A percentile compares a stretch with the other conserved stretches of the same genome.
Evolutionary conservation across 2,113 vertebrate species (phyloP).

Genomic region (Erinaceus europaeus): DNA sequence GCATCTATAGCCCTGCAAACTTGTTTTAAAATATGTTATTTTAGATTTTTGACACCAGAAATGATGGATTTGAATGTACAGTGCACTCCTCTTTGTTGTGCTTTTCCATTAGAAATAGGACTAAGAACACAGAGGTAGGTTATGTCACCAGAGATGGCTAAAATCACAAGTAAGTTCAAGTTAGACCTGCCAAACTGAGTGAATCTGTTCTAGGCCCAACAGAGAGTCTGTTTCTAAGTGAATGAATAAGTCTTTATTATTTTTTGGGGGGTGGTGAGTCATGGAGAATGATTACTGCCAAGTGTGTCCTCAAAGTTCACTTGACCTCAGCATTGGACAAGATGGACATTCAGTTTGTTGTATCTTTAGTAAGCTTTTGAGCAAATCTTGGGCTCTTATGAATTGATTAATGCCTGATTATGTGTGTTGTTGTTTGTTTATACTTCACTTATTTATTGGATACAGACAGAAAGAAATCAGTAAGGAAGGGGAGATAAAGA

Average conservation of each 20-base stretch:
- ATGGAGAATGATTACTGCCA: background rate
- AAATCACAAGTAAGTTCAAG: background rate
- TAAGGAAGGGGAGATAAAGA: no score
- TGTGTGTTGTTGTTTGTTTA: no score
- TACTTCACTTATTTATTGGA: no score
- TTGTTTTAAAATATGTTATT: background rate
- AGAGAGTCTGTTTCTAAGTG: background rate
- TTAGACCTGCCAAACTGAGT: background rate
- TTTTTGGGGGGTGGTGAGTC: background rate
- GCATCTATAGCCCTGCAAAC: background rate
- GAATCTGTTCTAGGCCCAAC: background rate
- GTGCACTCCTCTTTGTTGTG: background rate
- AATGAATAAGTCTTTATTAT: background rate
- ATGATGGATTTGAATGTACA: background rate
- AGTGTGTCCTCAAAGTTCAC: background rate
- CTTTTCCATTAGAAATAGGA: background rate
- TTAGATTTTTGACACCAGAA: background rate
- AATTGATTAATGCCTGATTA: background rate
- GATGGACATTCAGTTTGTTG: background rate
- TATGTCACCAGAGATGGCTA: background rate
- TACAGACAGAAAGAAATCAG: no score
- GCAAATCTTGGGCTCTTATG: background rate
- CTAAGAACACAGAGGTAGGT: background rate
- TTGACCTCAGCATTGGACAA: background rate
- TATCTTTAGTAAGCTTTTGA: background rate